Evolutionary conservation across 2,888 invertebrate species (phyloP).

Genomic region (Iphiclides podalirius): DNA sequence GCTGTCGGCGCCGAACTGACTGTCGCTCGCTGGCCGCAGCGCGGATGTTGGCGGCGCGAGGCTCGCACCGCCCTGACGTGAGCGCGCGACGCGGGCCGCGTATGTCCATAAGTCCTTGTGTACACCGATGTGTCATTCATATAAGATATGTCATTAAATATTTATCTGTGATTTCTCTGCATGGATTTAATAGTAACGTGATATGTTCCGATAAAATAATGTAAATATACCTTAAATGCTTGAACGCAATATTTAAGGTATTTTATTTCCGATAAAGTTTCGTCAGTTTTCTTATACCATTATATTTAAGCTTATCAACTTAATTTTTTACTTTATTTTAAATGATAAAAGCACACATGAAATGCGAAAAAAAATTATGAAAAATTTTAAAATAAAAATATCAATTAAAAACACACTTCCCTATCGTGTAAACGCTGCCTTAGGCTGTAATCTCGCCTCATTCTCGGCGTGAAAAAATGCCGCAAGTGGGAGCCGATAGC

Average conservation of each 20-base stretch:
- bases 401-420: conserved; percentile 1
- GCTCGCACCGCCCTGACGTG: conserved; percentile 62
- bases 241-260: no score
- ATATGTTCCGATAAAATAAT: neutral
- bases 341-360: neutral
- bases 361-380: conserved; percentile 3
- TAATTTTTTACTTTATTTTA: neutral
- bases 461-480: conserved; percentile 83
- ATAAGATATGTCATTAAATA: neutral
- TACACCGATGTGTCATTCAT: conserved; percentile 35
- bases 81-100: conserved; percentile 72
- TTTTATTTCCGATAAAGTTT: no score
- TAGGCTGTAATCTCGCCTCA: conserved; percentile 82
- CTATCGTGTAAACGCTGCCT: conserved; percentile 63
- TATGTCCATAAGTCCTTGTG: conserved; percentile 49
- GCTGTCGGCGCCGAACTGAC: conserved; percentile 78
- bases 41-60: conserved; percentile 51
- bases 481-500: conserved; percentile 82
- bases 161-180: no score
- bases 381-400: conserved; percentile 20
- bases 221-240: no score
- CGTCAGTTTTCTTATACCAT: no score
- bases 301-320: no score
- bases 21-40: conserved; percentile 51
- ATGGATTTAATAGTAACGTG: neutral